phyloP scores from a whole-genome alignment of 2,888 invertebrate genomes.

The Ditylenchus weischeri region DNA sequence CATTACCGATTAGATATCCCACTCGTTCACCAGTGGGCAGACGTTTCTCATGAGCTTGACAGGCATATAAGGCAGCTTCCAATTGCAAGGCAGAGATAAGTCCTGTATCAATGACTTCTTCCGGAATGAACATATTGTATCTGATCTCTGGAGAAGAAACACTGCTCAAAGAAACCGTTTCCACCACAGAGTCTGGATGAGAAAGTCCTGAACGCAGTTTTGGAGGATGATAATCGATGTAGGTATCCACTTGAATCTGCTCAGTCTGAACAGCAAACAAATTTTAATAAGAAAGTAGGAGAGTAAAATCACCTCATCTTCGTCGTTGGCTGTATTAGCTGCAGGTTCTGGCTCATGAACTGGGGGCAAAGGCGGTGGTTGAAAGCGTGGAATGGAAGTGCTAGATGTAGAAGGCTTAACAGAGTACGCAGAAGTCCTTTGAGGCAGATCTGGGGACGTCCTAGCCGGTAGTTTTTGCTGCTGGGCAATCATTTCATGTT shows the following conservation, averaged over 20 bases:
- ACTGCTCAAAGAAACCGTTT: slow-evolving; percentile 89
- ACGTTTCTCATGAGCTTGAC: slow-evolving; percentile 87
- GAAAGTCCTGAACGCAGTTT: slow-evolving; percentile 77
- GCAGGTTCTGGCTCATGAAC: too few relatives aligned
- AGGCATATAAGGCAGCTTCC: slow-evolving; percentile 93
- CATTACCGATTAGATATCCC: slow-evolving; percentile 83
- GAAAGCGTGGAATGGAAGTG: too few relatives aligned
- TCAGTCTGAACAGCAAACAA: slow-evolving; percentile 14
- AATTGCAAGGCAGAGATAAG: slow-evolving; percentile 89
- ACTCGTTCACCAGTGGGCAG: slow-evolving; percentile 73
- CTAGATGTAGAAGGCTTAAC: too few relatives aligned
- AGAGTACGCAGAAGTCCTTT: too few relatives aligned
- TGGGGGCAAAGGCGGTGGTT: too few relatives aligned
- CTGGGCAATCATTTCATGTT: too few relatives aligned
- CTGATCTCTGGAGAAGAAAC: slow-evolving; percentile 57
- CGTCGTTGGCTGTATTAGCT: too few relatives aligned
- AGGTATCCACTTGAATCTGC: slow-evolving; percentile 82
- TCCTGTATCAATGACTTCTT: slow-evolving; percentile 69
- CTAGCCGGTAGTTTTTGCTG: too few relatives aligned
- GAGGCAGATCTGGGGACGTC: too few relatives aligned
- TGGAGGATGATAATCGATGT: slow-evolving; percentile 94
- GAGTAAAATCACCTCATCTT: too few relatives aligned
- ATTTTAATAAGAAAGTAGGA: too few relatives aligned
- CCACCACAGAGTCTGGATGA: slow-evolving; percentile 98
- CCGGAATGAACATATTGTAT: slow-evolving; percentile 71